A percentile compares a stretch with the other conserved stretches of the same genome.
phyloP scores from a whole-genome alignment of 2,888 invertebrate genomes.

The Gastrophysa polygoni region DNA sequence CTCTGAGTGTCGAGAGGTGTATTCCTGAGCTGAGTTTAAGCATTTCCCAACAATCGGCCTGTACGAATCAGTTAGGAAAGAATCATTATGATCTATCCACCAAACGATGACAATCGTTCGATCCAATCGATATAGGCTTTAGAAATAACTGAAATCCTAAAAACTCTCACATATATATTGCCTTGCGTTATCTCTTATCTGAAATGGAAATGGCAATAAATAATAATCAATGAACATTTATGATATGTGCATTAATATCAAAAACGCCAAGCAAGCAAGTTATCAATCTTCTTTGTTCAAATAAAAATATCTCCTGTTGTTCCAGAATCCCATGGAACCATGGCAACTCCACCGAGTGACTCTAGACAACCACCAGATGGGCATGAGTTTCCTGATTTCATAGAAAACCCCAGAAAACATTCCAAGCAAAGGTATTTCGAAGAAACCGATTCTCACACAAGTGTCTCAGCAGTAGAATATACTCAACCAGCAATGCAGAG shows the following conservation, averaged over 20 bases:
- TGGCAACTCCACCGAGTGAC: slow-evolving; percentile 64
- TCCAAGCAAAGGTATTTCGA: slow-evolving; percentile 23
- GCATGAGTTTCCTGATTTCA: slow-evolving; percentile 78
- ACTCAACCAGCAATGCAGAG: slow-evolving; percentile 8
- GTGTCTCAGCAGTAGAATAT: slow-evolving; percentile 11
- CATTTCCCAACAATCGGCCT: too few species aligned
- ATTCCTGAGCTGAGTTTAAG: too few species aligned
- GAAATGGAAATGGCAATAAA: slow-evolving; percentile 16
- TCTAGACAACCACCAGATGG: slow-evolving; percentile 82
- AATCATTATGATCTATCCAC: too few species aligned
- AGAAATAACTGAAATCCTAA: not conserved
- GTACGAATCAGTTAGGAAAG: too few species aligned
- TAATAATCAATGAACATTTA: slow-evolving; percentile 4
- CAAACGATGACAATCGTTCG: too few species aligned
- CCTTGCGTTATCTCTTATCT: slow-evolving; percentile 13
- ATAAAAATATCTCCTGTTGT: slow-evolving; percentile 6
- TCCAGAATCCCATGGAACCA: slow-evolving; percentile 56
- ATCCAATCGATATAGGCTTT: not conserved
- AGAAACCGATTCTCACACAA: slow-evolving; percentile 9
- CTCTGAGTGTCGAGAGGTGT: too few species aligned
- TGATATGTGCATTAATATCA: not conserved
- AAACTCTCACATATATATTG: not conserved
- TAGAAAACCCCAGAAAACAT: slow-evolving; percentile 59
- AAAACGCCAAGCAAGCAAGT: not conserved
- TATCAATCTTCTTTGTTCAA: slow-evolving; percentile 7